Conservation (phyloP, 2,797 vertebrate species). For the Leuciscus waleckii region DNA sequence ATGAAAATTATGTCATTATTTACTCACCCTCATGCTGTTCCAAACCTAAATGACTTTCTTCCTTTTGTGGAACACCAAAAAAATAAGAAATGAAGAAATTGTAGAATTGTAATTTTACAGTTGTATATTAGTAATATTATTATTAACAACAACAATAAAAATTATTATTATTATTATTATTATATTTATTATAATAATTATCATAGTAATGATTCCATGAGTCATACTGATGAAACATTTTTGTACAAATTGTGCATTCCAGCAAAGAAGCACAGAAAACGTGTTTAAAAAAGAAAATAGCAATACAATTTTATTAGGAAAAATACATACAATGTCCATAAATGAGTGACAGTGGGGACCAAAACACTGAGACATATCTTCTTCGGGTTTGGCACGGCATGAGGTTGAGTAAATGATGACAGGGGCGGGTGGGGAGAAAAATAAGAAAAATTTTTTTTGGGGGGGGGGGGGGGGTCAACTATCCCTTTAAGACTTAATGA, state of each 20-base stretch:
- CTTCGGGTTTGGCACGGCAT: background rate
- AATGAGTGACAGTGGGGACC: background rate
- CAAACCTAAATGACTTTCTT: background rate
- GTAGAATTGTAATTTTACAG: background rate
- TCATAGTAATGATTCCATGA: background rate
- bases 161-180: too few species aligned
- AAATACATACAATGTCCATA: background rate
- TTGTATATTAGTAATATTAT: background rate
- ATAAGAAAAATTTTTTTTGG: too few species aligned
- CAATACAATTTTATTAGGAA: background rate
- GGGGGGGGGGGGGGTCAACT: too few species aligned
- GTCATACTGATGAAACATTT: background rate
- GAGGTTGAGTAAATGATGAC: background rate
- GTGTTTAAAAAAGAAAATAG: background rate
- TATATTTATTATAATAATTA: too few species aligned
- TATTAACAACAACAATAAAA: too few species aligned
- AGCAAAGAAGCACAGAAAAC: background rate
- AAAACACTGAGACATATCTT: background rate
- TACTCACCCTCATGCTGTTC: background rate
- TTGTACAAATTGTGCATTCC: background rate
- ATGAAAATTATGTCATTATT: background rate
- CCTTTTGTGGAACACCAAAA: background rate
- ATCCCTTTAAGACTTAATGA: slow-evolving; percentile 7
- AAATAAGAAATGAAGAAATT: background rate
- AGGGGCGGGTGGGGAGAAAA: too few species aligned